Conservation (phyloP, 1,140 invertebrate genomes). For the Drosophila parabipectinata region DNA sequence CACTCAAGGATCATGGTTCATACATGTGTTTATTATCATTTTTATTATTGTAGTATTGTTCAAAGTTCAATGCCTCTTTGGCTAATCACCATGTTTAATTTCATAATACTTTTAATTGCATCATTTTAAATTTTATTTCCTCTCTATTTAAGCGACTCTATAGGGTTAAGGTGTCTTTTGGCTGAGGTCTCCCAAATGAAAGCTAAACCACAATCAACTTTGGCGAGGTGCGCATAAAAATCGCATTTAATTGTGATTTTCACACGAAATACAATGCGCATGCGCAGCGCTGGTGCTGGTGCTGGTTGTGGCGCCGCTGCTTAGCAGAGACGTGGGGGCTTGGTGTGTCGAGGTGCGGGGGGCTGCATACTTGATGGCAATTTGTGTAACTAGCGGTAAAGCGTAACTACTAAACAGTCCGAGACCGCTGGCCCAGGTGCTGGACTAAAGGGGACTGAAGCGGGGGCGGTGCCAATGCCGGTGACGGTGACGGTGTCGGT, state of each 20-base stretch:
- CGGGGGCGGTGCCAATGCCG: background rate
- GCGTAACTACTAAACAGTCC: constrained; percentile 77
- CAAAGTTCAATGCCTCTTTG: background rate
- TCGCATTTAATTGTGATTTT: constrained; percentile 83
- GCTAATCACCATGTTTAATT: no score
- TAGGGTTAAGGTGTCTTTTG: constrained; percentile 21
- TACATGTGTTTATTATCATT: no score
- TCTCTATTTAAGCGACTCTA: background rate
- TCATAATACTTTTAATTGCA: background rate
- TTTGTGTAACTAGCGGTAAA: constrained; percentile 81
- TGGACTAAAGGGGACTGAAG: background rate
- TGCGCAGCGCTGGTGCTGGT: constrained; percentile 53
- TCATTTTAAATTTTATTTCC: background rate
- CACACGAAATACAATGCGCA: constrained; percentile 82
- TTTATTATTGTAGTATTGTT: no score
- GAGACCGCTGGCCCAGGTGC: constrained; percentile 33
- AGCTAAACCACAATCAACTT: constrained; percentile 56
- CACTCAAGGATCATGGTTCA: background rate
- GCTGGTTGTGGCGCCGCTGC: constrained; percentile 49
- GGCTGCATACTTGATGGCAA: constrained; percentile 50
- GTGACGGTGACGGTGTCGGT: background rate
- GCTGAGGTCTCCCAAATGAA: constrained; percentile 45
- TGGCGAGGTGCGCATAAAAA: constrained; percentile 78
- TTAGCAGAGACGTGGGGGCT: constrained; percentile 2
- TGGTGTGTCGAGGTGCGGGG: background rate